Base-by-base conservation (phyloP, 2,888 invertebrate genomes). In the Salpingus planirostris region DNA sequence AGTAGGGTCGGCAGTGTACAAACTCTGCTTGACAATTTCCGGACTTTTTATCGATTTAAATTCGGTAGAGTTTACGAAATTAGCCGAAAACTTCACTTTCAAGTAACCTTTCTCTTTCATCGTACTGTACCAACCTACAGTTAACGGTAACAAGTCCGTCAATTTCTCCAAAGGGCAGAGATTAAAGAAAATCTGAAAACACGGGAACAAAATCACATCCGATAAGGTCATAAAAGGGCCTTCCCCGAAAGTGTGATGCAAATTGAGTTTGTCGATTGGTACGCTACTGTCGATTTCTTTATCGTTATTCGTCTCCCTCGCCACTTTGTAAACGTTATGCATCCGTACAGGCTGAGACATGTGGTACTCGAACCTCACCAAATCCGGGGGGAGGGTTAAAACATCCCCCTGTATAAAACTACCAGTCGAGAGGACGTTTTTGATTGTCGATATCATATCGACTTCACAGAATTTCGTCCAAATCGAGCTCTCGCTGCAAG, bases 401-500 rank as follows among this genome's bases (percentile, higher is more conserved):
- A 26, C 37, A 12, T 44, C 21, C 4, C 30, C 36, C 15, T 37
- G 23, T 23, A 50, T 34, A 13, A 60, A 33, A 18, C 43, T 46
- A 11, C 48, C 44, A 11, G 44, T 11, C 5, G 41, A 28, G 11
- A 69, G 45, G 27, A 74, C 45, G n/a, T 64, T 51, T 38, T 71
- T 70, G 0, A 80, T 64, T 1, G 78, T 72, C 30, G 66, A 59
- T 7, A 84, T 71, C 24, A 90, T 66, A 55, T 90, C 86, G 2
- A 85, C 71, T 69, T 93, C 93, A 68, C 93, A 93, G 59, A 90
- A 90, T 52, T 82, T 83, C 0, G 92, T 93, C 92, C 91, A 92
- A 21, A 85, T 69, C 5, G 90, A 89, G 5, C 76, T 73, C 65
- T 90, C 90, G 13, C 87, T 80, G 30, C 88, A 87, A 2, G 89